phyloP scores from a whole-genome alignment of 2,113 vertebrate species.

The Manacus vitellinus region DNA sequence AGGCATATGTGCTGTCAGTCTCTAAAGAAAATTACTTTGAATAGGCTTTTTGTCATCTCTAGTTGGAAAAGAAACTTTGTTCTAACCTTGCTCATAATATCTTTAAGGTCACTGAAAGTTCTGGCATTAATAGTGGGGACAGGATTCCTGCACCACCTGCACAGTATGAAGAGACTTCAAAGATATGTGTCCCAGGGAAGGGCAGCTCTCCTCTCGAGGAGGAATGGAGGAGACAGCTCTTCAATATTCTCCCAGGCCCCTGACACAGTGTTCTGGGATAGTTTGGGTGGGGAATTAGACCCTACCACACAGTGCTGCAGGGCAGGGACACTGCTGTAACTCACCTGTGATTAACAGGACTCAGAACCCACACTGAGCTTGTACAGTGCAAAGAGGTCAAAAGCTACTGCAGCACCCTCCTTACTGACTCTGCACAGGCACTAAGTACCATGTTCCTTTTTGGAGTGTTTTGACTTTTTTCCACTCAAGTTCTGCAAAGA shows the following conservation, averaged over 20 bases:
- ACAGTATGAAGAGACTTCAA: background rate
- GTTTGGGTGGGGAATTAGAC: background rate
- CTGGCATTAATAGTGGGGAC: background rate
- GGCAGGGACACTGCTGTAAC: background rate
- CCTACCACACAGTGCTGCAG: background rate
- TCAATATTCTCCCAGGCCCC: background rate
- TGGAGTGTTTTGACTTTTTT: background rate
- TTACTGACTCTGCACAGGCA: background rate
- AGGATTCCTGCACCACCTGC: background rate
- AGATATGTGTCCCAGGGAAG: background rate
- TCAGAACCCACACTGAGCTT: no score
- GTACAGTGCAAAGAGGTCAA: background rate
- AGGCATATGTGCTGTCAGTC: background rate
- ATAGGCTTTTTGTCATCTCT: background rate
- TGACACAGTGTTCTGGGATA: background rate
- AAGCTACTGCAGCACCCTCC: background rate
- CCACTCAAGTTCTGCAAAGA: background rate
- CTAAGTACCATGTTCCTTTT: background rate
- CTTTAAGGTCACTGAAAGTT: background rate
- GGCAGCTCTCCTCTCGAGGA: background rate
- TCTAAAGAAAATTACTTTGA: background rate
- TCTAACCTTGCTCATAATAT: background rate
- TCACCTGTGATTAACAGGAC: background rate
- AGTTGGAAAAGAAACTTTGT: background rate
- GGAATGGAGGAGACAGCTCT: background rate